A percentile compares a stretch with the other conserved stretches of the same genome.
Conservation (phyloP, 2,113 vertebrate species). For the Pao palembangensis region DNA sequence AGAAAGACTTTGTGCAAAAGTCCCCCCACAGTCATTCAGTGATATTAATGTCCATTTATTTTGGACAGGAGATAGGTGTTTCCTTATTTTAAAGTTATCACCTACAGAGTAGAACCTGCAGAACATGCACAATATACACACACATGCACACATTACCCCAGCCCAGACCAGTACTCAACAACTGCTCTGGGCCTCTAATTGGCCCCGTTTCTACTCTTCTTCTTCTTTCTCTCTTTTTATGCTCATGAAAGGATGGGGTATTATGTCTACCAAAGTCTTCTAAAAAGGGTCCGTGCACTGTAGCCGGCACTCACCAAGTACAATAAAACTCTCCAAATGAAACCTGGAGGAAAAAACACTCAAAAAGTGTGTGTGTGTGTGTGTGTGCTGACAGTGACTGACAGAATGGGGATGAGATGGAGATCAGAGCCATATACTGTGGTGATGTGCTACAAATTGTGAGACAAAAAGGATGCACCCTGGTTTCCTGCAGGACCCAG, state of each 20-base stretch:
- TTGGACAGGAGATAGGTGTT: slow-evolving; percentile 26
- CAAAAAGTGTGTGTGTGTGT: slow-evolving; percentile 18
- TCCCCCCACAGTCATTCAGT: too few species aligned
- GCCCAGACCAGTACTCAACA: slow-evolving; percentile 18
- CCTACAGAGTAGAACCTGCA: slow-evolving; percentile 36
- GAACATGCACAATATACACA: slow-evolving; percentile 17
- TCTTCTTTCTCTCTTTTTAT: slow-evolving; percentile 54
- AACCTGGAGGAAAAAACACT: slow-evolving; percentile 32
- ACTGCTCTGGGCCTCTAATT: slow-evolving; percentile 67
- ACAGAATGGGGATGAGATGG: slow-evolving; percentile 62
- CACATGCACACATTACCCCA: slow-evolving; percentile 9
- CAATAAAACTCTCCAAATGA: slow-evolving; percentile 48
- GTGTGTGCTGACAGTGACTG: slow-evolving; percentile 30
- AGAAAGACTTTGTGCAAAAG: not conserved
- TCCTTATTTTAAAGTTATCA: slow-evolving; percentile 40
- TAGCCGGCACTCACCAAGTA: slow-evolving; percentile 48
- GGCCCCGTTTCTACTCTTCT: slow-evolving; percentile 62
- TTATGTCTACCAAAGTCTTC: slow-evolving; percentile 44
- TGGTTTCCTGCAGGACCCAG: slow-evolving; percentile 52
- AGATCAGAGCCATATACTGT: slow-evolving; percentile 38
- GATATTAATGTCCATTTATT: too few species aligned
- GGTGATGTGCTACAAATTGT: slow-evolving; percentile 40
- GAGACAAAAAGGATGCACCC: slow-evolving; percentile 57
- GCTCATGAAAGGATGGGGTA: slow-evolving; percentile 48
- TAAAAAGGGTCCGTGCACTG: slow-evolving; percentile 44